A percentile compares a stretch with the other conserved stretches of the same genome.
Evolutionary conservation across 92 coral and sea anemone genomes (phyloP).

Genomic region (Palythoa grandiflora): DNA sequence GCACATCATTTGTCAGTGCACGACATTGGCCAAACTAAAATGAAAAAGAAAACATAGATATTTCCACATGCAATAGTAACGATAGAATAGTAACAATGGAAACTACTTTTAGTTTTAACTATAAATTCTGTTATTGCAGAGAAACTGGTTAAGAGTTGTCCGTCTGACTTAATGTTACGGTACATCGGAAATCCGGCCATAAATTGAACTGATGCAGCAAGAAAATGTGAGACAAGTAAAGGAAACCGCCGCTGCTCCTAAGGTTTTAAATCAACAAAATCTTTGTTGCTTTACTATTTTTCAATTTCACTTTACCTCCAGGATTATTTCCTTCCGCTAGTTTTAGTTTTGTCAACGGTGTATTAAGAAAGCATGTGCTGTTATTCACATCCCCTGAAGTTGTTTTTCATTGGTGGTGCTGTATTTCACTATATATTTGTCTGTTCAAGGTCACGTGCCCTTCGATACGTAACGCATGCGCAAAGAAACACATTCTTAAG

Average conservation of each 20-base stretch:
- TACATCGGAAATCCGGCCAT: slow-evolving; percentile 14
- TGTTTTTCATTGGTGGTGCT: background rate
- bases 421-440: background rate
- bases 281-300: background rate
- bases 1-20: background rate
- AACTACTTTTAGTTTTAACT: background rate
- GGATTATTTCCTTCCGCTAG: slow-evolving; percentile 13
- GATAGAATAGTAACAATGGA: too few species aligned
- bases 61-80: background rate
- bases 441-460: background rate
- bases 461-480: too few species aligned
- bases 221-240: background rate
- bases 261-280: background rate
- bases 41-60: background rate
- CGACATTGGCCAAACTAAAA: background rate
- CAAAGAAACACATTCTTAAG: background rate
- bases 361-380: background rate
- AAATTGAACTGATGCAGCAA: background rate
- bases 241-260: background rate
- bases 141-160: background rate
- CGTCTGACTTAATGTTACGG: background rate
- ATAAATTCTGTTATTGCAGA: background rate
- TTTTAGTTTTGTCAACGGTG: background rate
- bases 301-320: background rate
- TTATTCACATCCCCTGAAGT: background rate